Base-by-base conservation (phyloP, 2,797 vertebrate genomes). In the Poecilia picta region DNA sequence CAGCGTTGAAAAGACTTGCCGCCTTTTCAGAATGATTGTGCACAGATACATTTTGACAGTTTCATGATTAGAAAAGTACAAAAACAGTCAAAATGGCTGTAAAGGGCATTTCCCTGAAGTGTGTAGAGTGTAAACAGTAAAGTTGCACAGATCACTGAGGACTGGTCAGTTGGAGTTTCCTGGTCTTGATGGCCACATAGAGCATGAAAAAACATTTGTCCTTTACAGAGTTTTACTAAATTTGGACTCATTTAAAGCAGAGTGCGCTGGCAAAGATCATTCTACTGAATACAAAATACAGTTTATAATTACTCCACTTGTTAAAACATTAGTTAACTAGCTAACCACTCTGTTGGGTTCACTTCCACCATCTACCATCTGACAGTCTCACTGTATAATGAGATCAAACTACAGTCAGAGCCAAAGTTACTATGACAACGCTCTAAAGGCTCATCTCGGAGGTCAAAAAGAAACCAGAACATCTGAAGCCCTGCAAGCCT, bases 31-130 rank as follows among this genome's bases (percentile, higher is more conserved):
- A 83, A 43, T 25, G 1, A 13, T 51, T 12, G 41, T 78, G 13
- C 25, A 76, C 71, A 41, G 6, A 83, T 23, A 64, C n/a, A 74
- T 51, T 55, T 23, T 13, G 36, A 62, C 41, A 25, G 39, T 59
- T 78, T 80, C 81, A 87, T 85, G 77, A 89, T 87, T 68, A 75
- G 73, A 88, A n/a, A 76, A 46, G 83, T 18, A 59, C 0, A 76
- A 47, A 43, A 78, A 76, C 5, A 8, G 77, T 6, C 49, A 77
- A 75, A 33, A 0, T 59, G 83, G 43, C 66, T 75, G 66, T 36
- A 1, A 76, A 83, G 49, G 72, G 31, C 20, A 59, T 57, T 75
- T 83, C 84, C 85, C 85, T 92, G 90, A 91, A 89, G 89, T 85
- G 53, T 84, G 41, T 51, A 36, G 10, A 2, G 8, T 90, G 79